A percentile compares a stretch with the other conserved stretches of the same genome.
phyloP scores from a whole-genome alignment of 2,888 invertebrate genomes.

The Stictocephala bisonia region DNA sequence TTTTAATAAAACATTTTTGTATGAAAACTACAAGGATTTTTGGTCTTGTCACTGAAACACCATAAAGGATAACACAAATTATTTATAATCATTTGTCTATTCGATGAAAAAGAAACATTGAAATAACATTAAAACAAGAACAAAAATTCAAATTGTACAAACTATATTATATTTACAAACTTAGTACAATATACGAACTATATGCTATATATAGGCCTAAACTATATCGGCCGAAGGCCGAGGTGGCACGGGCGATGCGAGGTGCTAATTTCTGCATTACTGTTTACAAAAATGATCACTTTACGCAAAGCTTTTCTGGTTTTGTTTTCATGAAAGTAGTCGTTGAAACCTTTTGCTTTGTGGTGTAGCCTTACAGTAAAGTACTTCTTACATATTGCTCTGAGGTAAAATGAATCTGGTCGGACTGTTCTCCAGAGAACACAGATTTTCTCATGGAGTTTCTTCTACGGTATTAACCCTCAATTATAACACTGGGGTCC shows the following conservation, averaged over 20 bases:
- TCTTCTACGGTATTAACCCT: too few species aligned
- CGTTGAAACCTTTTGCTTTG: not conserved
- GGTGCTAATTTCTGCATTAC: too few species aligned
- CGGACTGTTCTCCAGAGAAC: not conserved
- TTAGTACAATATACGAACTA: not conserved
- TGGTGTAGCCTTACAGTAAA: not conserved
- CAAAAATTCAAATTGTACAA: not conserved
- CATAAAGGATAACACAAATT: too few species aligned
- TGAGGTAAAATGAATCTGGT: not conserved
- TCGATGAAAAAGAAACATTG: too few species aligned
- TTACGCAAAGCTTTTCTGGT: not conserved
- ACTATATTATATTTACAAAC: not conserved
- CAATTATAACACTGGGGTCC: too few species aligned
- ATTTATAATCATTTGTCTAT: too few species aligned
- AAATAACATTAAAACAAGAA: not conserved
- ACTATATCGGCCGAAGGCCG: too few species aligned
- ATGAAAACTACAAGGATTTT: too few species aligned
- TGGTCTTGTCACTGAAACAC: too few species aligned
- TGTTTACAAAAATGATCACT: not conserved
- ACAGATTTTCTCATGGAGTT: not conserved
- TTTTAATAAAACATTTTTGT: too few species aligned
- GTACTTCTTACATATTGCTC: not conserved
- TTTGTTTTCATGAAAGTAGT: not conserved
- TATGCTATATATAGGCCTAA: too few species aligned
- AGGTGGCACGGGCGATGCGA: too few species aligned